Evolutionary conservation across 2,888 invertebrate genomes (phyloP), one percentile per base, ranked within the genome.

Genomic region (Xestobium rufovillosum): DNA sequence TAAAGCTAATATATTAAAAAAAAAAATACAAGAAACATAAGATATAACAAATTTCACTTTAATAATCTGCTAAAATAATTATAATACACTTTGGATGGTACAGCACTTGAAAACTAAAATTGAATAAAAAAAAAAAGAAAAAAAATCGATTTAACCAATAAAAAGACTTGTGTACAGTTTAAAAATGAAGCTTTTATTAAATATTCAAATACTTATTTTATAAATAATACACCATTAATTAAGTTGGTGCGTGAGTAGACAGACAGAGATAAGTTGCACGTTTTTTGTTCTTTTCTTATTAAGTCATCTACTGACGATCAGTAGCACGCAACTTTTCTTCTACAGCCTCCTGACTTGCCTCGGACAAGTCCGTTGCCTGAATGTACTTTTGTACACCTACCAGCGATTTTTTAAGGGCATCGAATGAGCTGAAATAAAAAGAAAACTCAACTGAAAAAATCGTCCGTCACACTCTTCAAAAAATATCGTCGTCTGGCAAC

Each of bases 361-460:
- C 95, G 52, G 90, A 85, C 60, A 88, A 76, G 69, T 95, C 94
- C 61, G 91, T 94, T 61, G 94, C 92, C 73, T 91, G 95, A 68
- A 95, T 88, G 75, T 91, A 94, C 76, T 92, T 92, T 73, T 90
- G 91, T 53, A 96, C 89, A 59, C 95, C 95, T 47, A 91, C 91
- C 65, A 98, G 75, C 44, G 94, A 89, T 68, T 92, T 91, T 76
- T 95, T 96, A 67, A 98, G 77, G 60, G 95, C 95, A 70, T 95
- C 94, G 64, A 97, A 97, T 56, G 95, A 95, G 76, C 94, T 94
- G 52, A 3, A 59, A 67, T 77, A 78, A 69, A 83, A 82, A 64
- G 81, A 71, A 81, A 81, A 82, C 71, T 81, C n/a, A 81, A 73
- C 81, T 12, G 13, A 17, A 25, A 38, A 31, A 3, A 19, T 34